Percentiles rank a stretch among this genome's conserved stretches.
Conservation (phyloP, 2,888 invertebrate species). For the Antitype chi region DNA sequence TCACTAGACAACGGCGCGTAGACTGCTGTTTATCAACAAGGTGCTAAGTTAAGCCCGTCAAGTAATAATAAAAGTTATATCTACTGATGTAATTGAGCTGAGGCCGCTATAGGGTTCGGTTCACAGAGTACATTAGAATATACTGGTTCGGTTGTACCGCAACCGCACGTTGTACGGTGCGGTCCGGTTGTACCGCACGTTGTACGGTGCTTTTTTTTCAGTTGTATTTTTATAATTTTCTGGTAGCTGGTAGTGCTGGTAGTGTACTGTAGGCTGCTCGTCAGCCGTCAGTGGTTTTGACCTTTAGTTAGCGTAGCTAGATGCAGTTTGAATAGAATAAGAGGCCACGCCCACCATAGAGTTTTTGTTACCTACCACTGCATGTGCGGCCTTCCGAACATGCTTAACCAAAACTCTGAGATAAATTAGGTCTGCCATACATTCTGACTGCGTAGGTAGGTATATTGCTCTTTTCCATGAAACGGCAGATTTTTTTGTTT, state of each 20-base stretch:
- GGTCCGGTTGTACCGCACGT: too few species aligned
- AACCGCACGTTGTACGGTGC: too few species aligned
- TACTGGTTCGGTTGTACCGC: too few species aligned
- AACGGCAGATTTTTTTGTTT: too few species aligned
- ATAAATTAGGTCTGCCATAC: too few species aligned
- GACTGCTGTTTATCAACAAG: slow-evolving; percentile 49
- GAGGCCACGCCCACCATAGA: neutral
- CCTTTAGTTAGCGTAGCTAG: neutral
- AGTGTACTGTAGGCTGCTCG: neutral
- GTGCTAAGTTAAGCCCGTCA: slow-evolving; percentile 10
- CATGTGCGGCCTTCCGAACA: neutral
- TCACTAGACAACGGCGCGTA: slow-evolving; percentile 17
- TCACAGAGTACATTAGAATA: too few species aligned
- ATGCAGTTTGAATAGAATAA: neutral
- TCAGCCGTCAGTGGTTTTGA: neutral
- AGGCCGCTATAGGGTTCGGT: neutral
- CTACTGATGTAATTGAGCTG: neutral
- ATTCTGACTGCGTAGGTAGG: too few species aligned
- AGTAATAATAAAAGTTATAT: slow-evolving; percentile 12
- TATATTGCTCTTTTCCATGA: too few species aligned
- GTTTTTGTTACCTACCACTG: neutral
- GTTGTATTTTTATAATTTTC: neutral
- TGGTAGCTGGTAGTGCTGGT: neutral
- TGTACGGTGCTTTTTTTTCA: neutral
- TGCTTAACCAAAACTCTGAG: too few species aligned